Percentiles rank a stretch among this genome's conserved stretches.
phyloP scores from a whole-genome alignment of 1,140 invertebrate genomes.

The Campoletis sonorensis region DNA sequence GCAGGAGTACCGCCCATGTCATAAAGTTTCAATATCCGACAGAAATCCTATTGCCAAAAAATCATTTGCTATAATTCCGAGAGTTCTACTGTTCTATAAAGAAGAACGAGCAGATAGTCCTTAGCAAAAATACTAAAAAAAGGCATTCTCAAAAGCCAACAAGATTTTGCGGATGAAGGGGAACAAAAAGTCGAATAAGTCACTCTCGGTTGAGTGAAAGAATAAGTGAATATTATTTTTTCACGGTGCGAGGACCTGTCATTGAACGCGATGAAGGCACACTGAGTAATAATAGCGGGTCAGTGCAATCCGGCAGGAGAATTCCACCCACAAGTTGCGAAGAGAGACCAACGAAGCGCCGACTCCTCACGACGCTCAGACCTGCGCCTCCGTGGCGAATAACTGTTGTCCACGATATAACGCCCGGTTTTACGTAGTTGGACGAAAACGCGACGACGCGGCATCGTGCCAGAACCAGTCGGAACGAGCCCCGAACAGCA shows the following conservation, averaged over 20 bases:
- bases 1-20: not conserved
- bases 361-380: constrained; percentile 47
- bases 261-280: constrained; percentile 30
- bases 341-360: constrained; percentile 33
- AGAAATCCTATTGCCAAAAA: not conserved
- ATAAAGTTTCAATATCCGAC: not conserved
- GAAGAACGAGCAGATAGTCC: too few relatives aligned
- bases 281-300: constrained; percentile 28
- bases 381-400: constrained; percentile 59
- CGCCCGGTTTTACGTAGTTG: constrained; percentile 48
- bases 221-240: not conserved
- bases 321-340: constrained; percentile 40
- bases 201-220: not conserved
- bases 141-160: not conserved
- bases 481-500: constrained; percentile 52
- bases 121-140: too few relatives aligned
- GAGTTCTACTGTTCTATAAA: too few relatives aligned
- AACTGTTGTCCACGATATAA: constrained; percentile 64
- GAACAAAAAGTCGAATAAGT: not conserved
- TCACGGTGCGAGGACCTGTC: not conserved
- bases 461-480: constrained; percentile 70
- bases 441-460: constrained; percentile 70
- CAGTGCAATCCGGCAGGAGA: constrained; percentile 51
- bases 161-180: not conserved
- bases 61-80: not conserved